Evolutionary conservation across 1,140 invertebrate species (phyloP).

Genomic region (Orchesella cincta): DNA sequence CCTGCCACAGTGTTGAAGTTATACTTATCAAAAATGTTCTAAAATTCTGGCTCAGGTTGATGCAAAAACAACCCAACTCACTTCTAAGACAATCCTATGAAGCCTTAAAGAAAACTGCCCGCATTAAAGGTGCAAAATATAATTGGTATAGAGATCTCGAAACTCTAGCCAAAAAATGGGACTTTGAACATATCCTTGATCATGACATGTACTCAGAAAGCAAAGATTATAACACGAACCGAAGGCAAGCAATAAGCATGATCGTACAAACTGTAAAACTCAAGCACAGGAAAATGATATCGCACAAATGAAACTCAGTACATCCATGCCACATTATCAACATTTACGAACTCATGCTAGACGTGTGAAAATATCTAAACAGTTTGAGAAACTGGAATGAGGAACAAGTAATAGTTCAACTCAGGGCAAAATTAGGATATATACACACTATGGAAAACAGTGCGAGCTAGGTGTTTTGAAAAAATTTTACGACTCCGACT

Average conservation of each 20-base stretch:
- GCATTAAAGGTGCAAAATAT: not conserved
- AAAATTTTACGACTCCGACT: not conserved
- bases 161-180: not conserved
- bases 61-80: not conserved
- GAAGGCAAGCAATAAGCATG: not conserved
- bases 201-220: not conserved
- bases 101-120: not conserved
- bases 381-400: too few species aligned
- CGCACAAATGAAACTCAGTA: too few species aligned
- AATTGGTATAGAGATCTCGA: constrained; percentile 1
- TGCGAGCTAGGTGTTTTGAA: not conserved
- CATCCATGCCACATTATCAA: too few species aligned
- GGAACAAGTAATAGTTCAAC: too few species aligned
- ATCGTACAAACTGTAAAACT: not conserved
- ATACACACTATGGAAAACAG: not conserved
- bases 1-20: not conserved
- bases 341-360: too few species aligned
- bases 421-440: not conserved
- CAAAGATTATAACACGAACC: not conserved
- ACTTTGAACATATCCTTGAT: not conserved
- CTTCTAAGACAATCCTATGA: not conserved
- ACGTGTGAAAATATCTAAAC: too few species aligned
- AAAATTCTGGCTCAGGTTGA: not conserved
- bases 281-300: too few species aligned
- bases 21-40: not conserved